phyloP scores from a whole-genome alignment of 2,888 invertebrate genomes.

The Lepidocyrtinus sp. region DNA sequence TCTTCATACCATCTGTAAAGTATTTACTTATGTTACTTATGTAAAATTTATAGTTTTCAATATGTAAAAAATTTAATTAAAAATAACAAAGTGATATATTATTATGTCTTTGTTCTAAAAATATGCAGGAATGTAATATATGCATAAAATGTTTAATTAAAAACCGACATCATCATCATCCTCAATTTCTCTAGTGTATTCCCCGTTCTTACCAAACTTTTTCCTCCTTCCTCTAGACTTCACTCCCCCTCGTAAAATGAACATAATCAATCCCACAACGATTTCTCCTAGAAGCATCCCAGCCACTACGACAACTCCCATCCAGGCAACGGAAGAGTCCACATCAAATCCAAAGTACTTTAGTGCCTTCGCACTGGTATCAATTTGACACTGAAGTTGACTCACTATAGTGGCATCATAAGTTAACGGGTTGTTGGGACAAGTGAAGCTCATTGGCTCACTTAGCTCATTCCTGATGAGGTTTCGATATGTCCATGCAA shows the following conservation, averaged over 20 bases:
- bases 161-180: slow-evolving; percentile 44
- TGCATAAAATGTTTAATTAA: no score
- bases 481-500: slow-evolving; percentile 82
- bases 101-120: no score
- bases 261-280: slow-evolving; percentile 46
- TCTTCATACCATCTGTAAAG: no score
- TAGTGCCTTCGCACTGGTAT: slow-evolving; percentile 60
- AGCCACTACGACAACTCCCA: slow-evolving; percentile 39
- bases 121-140: no score
- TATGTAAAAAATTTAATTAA: no score
- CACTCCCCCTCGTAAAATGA: slow-evolving; percentile 43
- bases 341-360: slow-evolving; percentile 59
- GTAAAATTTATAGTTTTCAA: no score
- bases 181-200: slow-evolving; percentile 28
- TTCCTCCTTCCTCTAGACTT: slow-evolving; percentile 16
- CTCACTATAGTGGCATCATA: slow-evolving; percentile 91
- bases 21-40: no score
- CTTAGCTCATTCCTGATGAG: slow-evolving; percentile 79
- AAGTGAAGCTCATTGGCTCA: slow-evolving; percentile 70
- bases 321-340: slow-evolving; percentile 42
- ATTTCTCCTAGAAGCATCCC: slow-evolving; percentile 32
- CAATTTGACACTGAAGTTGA: slow-evolving; percentile 71
- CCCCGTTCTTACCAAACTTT: slow-evolving; percentile 44
- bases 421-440: slow-evolving; percentile 79
- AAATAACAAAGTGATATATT: no score